Base-by-base conservation (phyloP, 2,888 invertebrate genomes). In the Taphrorychus bicolor region DNA sequence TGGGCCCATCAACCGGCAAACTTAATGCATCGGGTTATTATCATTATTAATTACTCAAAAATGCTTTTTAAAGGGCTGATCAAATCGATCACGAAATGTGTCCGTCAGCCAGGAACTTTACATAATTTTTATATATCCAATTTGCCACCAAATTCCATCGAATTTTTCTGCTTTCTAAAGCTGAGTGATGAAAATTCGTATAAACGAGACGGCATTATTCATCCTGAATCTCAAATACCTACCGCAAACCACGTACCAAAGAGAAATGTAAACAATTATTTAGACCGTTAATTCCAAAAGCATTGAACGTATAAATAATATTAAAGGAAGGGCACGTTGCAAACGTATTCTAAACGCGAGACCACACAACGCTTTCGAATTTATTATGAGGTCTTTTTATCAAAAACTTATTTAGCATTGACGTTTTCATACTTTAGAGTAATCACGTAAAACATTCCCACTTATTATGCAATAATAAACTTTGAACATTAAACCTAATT, bases 241-340 rank as follows among this genome's bases (percentile, higher is more conserved):
- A 18, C 19, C 19, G 51, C 51, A 51, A 51, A 21, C 51, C 51
- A 51, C 19, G 21, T 51, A 51, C 2, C n/a, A 18, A 51, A 51
- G n/a, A 21, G 22, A 51, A 51, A 18, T 51, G 51, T 51, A 51
- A 51, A 51, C 51, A 51, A 51, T 51, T 21, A 51, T 51, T 51
- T 51, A 51, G 19, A 7, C 3, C n/a, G 51, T 51, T 51, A 51
- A 51, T 21, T 51, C 21, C 22, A 18, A 51, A 51, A 51, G 21
- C 51, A 21, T 18, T 51, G 51, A 21, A 51, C 17, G n/a, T 18
- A 51, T 51, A 51, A 45, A 45, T n/a, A n/a, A n/a, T 45, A 16
- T 45, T 45, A 45, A 45, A 45, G 14, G 45, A 45, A 45, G 14
- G 45, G 45, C 14, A 45, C 45, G 45, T 45, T 17, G 17, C 17